Evolutionary conservation across 2,797 vertebrate genomes (phyloP).

Genomic region (Lacerta bilineata): DNA sequence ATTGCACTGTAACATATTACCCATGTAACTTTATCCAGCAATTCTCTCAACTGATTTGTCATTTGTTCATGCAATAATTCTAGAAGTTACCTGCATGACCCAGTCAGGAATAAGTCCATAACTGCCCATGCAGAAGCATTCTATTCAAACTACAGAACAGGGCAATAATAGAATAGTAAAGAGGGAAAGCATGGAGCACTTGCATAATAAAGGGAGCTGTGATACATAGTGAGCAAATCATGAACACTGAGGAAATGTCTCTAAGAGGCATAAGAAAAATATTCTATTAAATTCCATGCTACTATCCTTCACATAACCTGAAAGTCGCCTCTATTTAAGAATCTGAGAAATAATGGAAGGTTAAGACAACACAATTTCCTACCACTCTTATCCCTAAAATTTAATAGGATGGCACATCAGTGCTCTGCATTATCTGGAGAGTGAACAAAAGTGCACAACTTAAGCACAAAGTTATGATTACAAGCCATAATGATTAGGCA

Average conservation of each 20-base stretch:
- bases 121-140: not conserved
- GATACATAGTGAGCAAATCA: not conserved
- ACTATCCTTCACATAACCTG: not conserved
- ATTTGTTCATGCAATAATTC: not conserved
- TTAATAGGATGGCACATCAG: not conserved
- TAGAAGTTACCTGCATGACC: not conserved
- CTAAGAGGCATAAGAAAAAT: not conserved
- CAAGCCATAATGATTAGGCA: slow-evolving; percentile 31
- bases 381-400: not conserved
- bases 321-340: not conserved
- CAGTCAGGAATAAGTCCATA: not conserved
- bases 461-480: slow-evolving; percentile 22
- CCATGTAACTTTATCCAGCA: not conserved
- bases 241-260: not conserved
- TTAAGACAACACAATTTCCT: not conserved
- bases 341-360: not conserved
- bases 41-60: not conserved
- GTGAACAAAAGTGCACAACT: not conserved
- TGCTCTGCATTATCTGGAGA: not conserved
- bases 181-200: too few species aligned
- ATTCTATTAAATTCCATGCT: not conserved
- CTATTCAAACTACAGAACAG: not conserved
- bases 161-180: not conserved
- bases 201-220: not conserved
- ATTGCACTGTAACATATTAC: not conserved